phyloP scores from a whole-genome alignment of 2,888 invertebrate genomes.

The Priocnemis perturbator region DNA sequence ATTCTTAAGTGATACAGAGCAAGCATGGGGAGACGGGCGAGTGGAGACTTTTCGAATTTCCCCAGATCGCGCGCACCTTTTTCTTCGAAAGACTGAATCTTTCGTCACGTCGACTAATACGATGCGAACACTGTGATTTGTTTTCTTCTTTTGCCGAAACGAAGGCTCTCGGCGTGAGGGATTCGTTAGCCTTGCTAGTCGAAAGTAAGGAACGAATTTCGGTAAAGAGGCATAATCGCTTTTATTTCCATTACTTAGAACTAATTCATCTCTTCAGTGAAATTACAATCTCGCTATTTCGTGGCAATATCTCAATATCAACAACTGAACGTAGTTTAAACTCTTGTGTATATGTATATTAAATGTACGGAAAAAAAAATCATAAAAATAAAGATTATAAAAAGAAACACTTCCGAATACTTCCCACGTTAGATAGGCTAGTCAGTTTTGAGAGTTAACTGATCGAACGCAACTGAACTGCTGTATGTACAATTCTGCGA shows the following conservation, averaged over 20 bases:
- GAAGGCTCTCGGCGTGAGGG: too few species aligned
- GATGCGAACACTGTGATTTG: too few species aligned
- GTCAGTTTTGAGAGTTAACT: not conserved
- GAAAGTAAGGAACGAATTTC: not conserved
- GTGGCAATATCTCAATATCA: constrained; percentile 51
- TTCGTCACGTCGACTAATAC: too few species aligned
- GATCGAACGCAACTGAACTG: constrained; percentile 5
- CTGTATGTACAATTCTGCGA: constrained; percentile 15
- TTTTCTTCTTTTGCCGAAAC: too few species aligned
- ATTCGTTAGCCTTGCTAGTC: too few species aligned
- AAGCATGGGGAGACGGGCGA: too few species aligned
- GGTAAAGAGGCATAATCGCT: constrained; percentile 29
- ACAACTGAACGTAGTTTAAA: constrained; percentile 42
- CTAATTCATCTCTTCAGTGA: constrained; percentile 44
- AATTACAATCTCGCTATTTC: constrained; percentile 58
- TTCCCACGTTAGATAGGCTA: constrained; percentile 1
- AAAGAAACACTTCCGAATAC: constrained; percentile 49
- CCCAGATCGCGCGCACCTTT: too few species aligned
- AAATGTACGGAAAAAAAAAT: constrained; percentile 61
- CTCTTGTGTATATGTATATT: constrained; percentile 64
- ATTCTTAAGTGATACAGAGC: too few species aligned
- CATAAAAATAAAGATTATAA: constrained; percentile 64
- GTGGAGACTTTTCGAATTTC: too few species aligned
- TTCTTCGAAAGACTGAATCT: too few species aligned
- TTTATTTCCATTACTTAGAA: constrained; percentile 47